phyloP scores from a whole-genome alignment of 1,140 invertebrate species.

The Leptopilina boulardi region DNA sequence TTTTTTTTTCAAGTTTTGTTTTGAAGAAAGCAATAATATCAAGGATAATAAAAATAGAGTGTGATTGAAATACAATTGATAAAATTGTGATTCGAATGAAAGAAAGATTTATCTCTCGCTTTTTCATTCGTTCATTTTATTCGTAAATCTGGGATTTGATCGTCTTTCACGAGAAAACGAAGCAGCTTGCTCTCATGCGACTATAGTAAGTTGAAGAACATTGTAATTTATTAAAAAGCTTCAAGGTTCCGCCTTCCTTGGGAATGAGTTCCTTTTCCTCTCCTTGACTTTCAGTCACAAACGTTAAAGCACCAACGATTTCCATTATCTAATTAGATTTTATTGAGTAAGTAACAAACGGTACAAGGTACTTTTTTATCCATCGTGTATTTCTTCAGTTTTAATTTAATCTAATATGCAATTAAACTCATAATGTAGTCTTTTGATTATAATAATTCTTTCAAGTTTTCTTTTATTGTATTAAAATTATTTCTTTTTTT shows the following conservation, averaged over 20 bases:
- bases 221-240: slow-evolving; percentile 31
- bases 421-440: background rate
- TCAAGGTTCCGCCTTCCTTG: background rate
- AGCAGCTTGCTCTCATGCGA: slow-evolving; percentile 13
- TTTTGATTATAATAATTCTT: background rate
- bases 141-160: slow-evolving; percentile 17
- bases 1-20: too few relatives aligned
- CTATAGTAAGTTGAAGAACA: background rate
- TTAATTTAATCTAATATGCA: background rate
- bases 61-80: background rate
- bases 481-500: background rate
- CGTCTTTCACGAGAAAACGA: slow-evolving; percentile 3
- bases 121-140: background rate
- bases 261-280: background rate
- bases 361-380: background rate
- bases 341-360: slow-evolving; percentile 22
- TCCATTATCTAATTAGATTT: slow-evolving; percentile 33
- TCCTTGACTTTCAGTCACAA: background rate
- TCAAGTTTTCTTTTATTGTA: too few relatives aligned
- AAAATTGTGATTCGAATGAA: background rate
- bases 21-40: background rate
- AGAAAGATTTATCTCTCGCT: background rate
- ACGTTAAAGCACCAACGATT: slow-evolving; percentile 4
- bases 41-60: background rate
- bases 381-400: background rate